A percentile compares a stretch with the other conserved stretches of the same genome.
phyloP scores from a whole-genome alignment of 2,113 vertebrate genomes.

The Nansenia antarctica region DNA sequence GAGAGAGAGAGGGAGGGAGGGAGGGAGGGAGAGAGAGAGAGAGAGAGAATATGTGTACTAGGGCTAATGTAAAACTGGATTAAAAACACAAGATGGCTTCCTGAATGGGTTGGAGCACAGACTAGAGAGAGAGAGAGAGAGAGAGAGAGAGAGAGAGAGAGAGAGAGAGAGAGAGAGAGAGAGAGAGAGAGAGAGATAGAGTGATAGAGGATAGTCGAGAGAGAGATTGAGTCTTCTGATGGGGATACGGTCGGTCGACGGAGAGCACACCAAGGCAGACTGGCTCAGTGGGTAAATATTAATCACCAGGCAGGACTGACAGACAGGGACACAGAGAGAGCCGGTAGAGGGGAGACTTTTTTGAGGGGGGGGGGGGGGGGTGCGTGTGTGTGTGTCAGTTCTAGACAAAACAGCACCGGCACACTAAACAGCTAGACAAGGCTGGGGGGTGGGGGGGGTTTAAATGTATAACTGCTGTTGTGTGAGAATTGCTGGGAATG shows the following conservation, averaged over 20 bases:
- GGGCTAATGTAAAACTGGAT: constrained; percentile 77
- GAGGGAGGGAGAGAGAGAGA: constrained; percentile 52
- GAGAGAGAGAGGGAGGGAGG: constrained; percentile 35
- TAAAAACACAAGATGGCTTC: constrained; percentile 85
- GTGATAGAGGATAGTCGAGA: constrained; percentile 17
- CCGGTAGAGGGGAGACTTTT: constrained; percentile 14
- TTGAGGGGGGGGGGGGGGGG: neutral
- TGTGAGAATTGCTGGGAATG: neutral
- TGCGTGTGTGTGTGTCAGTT: constrained; percentile 19
- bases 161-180: constrained; percentile 47
- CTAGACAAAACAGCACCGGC: constrained; percentile 61
- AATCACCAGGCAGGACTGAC: constrained; percentile 41
- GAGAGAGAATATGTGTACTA: constrained; percentile 58
- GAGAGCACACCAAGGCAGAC: constrained; percentile 64
- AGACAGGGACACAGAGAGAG: constrained; percentile 22
- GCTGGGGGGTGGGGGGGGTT: constrained; percentile 16
- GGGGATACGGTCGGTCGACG: constrained; percentile 68
- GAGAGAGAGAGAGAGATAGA: neutral
- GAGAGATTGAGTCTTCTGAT: constrained; percentile 72
- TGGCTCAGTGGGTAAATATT: constrained; percentile 80
- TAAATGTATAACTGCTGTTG: neutral
- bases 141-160: constrained; percentile 54
- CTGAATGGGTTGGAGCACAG: constrained; percentile 75
- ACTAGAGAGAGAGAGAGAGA: constrained; percentile 55
- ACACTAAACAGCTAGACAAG: constrained; percentile 50